phyloP scores from a whole-genome alignment of 1,140 invertebrate genomes.

The Coelopa frigida region DNA sequence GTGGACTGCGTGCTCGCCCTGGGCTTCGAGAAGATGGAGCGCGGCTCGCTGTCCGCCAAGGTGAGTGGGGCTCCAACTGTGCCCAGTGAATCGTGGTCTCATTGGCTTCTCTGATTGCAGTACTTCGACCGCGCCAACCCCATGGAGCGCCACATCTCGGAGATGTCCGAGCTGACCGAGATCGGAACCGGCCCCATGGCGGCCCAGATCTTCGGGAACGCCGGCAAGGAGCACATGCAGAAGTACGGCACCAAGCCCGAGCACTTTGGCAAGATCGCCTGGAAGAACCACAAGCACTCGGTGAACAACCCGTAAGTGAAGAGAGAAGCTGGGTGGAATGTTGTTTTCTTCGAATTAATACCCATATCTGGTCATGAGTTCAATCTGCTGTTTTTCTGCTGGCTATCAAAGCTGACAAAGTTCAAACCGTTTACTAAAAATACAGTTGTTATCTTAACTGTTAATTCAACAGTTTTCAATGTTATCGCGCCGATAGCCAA shows the following conservation, averaged over 20 bases:
- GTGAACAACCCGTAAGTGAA: slow-evolving; percentile 81
- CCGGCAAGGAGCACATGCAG: slow-evolving; percentile 93
- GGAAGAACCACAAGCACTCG: slow-evolving; percentile 96
- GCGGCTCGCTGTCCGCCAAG: slow-evolving; percentile 74
- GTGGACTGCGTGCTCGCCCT: slow-evolving; percentile 84
- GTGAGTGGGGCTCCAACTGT: slow-evolving; percentile 39
- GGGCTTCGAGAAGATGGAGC: slow-evolving; percentile 98
- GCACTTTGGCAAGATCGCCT: slow-evolving; percentile 95
- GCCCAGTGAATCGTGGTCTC: not conserved
- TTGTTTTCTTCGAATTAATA: not conserved
- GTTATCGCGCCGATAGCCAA: too few relatives aligned
- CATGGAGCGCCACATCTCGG: slow-evolving; percentile 83
- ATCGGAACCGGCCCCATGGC: slow-evolving; percentile 74
- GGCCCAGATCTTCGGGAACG: slow-evolving; percentile 96
- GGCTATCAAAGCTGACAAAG: too few relatives aligned
- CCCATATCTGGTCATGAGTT: too few relatives aligned
- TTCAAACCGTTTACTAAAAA: too few relatives aligned
- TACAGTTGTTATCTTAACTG: too few relatives aligned
- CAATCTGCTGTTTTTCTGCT: too few relatives aligned
- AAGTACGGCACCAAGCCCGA: slow-evolving; percentile 86
- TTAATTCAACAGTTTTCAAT: too few relatives aligned
- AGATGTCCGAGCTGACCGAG: slow-evolving; percentile 76
- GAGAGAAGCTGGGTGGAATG: not conserved
- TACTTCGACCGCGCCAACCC: slow-evolving; percentile 88
- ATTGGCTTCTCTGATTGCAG: slow-evolving; percentile 38